Evolutionary conservation across 2,113 vertebrate species (phyloP), one percentile per base, ranked within the genome.

Genomic region (Ptyas mucosa): DNA sequence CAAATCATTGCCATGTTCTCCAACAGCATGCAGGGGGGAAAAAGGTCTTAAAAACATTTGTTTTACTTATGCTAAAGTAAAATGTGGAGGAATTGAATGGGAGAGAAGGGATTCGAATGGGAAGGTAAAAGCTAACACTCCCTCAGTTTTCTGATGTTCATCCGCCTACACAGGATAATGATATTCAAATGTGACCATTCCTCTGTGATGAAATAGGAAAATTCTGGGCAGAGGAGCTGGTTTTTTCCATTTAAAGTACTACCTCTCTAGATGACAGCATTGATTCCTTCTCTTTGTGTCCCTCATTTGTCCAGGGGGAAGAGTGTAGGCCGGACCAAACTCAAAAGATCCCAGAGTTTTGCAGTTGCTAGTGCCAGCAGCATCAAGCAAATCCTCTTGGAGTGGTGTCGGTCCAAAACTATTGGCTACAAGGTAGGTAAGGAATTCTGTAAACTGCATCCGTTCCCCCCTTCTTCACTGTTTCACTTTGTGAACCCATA

Each of bases 391-490:
- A 98, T 99, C 90, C 98, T 99, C 1, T 95, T 99, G 57, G 99
- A 99, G 61, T 99, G 99, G 99, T 99, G 99, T 95, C 99, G 99
- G 53, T 99, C 98, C 53, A 99, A 99, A 97, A 99, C 99, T 10
- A 96, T 98, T 0, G 99, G 99, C 93, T 99, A 99, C 95, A 97
- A 99, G 98, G 99, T 99, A 91, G 96, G 96, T 81, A 52, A 15
- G 4, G 1, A 2, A 29, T 89, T 81, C 61, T 11, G 1, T n/a
- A 20, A 2, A 6, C 85, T 15, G 87, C 52, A 94, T 95, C 46
- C 46, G 3, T 11, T 46, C 57, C 14, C 53, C 43, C 26, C 12
- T 93, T 3, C 51, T 46, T 43, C 12, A 88, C 5, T 69, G 1
- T 69, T 51, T 26, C 8, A 18, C 18, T 9, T 92, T 23, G 24